Evolutionary conservation across 2,113 vertebrate genomes (phyloP), one percentile per base, ranked within the genome.

Genomic region (Acrocephalus arundinaceus): DNA sequence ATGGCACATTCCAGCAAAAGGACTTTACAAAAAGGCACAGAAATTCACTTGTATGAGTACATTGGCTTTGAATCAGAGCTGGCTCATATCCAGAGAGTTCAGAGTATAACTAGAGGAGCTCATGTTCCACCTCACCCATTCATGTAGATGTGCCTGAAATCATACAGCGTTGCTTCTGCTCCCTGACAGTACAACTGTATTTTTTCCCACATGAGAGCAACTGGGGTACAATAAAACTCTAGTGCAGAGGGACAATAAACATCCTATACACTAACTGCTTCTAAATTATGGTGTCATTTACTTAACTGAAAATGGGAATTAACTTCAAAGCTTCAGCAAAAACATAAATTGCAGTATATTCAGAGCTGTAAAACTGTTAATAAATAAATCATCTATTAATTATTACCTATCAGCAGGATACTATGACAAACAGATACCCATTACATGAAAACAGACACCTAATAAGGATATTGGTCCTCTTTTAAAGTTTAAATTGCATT

Each of bases 331-430:
- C 52, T 79, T 85, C 79, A 92, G 55, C 15, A 75, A 54, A 24
- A 24, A 65, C 24, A 75, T 59, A 57, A 72, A 87, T 72, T 72
- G 15, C 41, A 54, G 20, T 57, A 68, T 35, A 79, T 37, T 59
- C 54, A 76, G 41, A 35, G 31, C 25, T 84, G 21, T 68, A 67
- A 70, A 87, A 84, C 37, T 78, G 21, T 28, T 84, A 89, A 27
- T 74, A 80, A 82, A 95, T 89, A 95, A 96, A 75, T 74, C 22
- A 86, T 45, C 49, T 72, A 81, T 91, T 85, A 88, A 85, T 93
- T 94, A 90, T 73, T 85, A 81, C 90, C 63, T 86, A 91, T 75
- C 77, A 89, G 58, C 35, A 84, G 46, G 58, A 75, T 59, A 76
- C 43, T 83, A 74, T 58, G 39, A 86, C 46, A 93, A 94, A 88